phyloP scores from a whole-genome alignment of 2,797 vertebrate genomes.

The Hylomyscus alleni region DNA sequence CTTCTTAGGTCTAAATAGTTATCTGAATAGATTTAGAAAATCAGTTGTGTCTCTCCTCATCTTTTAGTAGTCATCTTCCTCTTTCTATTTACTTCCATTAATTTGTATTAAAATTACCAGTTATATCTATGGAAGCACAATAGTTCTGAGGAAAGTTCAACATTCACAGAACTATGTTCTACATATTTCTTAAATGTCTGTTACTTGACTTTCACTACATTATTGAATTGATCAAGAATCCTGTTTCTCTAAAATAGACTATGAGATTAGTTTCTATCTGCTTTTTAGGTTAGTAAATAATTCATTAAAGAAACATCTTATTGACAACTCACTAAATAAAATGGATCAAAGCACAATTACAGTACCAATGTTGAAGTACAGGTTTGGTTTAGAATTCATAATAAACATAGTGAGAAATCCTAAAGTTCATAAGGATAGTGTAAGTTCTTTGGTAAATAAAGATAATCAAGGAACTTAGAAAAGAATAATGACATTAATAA shows the following conservation, averaged over 20 bases:
- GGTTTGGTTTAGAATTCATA: conserved; percentile 4
- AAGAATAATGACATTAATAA: neutral
- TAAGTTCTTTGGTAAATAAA: neutral
- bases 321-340: conserved; percentile 31
- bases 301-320: conserved; percentile 6
- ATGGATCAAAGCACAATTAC: neutral
- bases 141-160: neutral
- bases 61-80: neutral
- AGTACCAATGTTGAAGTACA: neutral
- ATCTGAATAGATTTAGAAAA: neutral
- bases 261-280: neutral
- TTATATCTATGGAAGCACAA: neutral
- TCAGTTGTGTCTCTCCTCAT: neutral
- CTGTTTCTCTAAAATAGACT: neutral
- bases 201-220: neutral
- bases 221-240: neutral
- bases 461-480: neutral
- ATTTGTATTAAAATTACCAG: neutral
- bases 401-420: rapidly evolving
- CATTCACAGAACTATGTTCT: neutral
- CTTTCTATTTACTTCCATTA: neutral
- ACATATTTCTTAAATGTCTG: neutral
- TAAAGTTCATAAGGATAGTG: neutral
- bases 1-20: neutral
- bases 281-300: conserved; percentile 7